Evolutionary conservation across 1,140 invertebrate genomes (phyloP), one percentile per base, ranked within the genome.

Genomic region (Drosophila saltans): DNA sequence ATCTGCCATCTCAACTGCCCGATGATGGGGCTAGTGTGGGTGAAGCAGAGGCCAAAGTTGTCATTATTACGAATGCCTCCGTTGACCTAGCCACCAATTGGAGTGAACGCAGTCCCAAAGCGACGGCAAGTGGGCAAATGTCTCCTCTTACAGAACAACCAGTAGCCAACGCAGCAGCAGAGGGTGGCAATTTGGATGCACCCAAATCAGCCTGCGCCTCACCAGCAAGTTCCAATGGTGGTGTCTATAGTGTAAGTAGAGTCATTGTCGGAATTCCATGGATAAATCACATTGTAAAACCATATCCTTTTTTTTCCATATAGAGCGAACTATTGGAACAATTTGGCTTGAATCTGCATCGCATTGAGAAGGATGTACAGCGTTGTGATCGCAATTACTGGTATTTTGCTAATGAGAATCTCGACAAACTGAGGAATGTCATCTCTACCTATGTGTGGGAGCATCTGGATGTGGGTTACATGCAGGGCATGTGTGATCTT

Each of bases 381-480:
- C 93, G 98, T 68, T 99, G 98, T 93, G 98, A 99, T 93, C 93
- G 98, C 62, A 98, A 98, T 91, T 98, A 98, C 91, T 96, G 95
- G 93, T 99, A 98, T 93, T 99, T 99, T 92, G 95, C 94, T 10
- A 94, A 95, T 43, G 95, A 96, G 68, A 99, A 99, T 93, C 93
- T 99, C 72, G 97, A 98, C 72, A 98, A 98, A 92, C 93, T 99
- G n/a, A 93, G 97, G 48, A 98, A 98, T 93, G 96, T 99, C 48
- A 99, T 99, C 96, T 98, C 97, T 95, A 99, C 98, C 95, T 98
- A 97, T 93, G 97, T 99, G 26, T 99, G 97, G 97, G 96, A 98
- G 91, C 96, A 98, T 88, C 93, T 98, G 72, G 97, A 98, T 55
- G 95, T 97, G 60, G 98, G 98, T 6, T 97, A 97, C 92, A 96